Percentiles rank a stretch among this genome's conserved stretches.
These are phyloP conservation scores for Drosophila arawakana DNA, from an alignment of 1,140 invertebrate species.

Conservation along the genomic window DNA sequence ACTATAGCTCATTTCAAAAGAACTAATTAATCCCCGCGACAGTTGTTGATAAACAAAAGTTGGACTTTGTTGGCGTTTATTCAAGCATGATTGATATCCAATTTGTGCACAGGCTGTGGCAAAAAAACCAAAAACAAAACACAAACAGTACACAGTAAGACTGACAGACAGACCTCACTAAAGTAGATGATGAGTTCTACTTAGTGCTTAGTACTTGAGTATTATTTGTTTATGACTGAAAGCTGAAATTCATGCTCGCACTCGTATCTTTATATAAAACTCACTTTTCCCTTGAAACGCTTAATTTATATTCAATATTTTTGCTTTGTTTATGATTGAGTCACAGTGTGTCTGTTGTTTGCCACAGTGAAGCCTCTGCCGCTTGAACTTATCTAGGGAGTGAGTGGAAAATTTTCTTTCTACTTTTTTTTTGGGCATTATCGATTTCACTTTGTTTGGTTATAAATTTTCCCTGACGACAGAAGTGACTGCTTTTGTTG, in stretches of 20 bases:
- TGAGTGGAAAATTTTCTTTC: constrained; percentile 17
- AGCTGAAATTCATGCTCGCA: constrained; percentile 23
- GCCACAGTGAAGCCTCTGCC: constrained; percentile 3
- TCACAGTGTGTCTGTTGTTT: constrained; percentile 37
- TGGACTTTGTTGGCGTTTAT: constrained; percentile 29
- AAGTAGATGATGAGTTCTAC: constrained; percentile 4
- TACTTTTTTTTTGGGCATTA: constrained; percentile 6
- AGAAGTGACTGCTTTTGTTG: constrained; percentile 1
- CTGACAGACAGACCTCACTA: background rate
- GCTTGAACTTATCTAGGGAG: background rate
- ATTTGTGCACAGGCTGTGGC: constrained; percentile 25
- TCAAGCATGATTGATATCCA: constrained; percentile 32
- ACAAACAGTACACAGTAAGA: background rate
- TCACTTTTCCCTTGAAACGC: constrained; percentile 46
- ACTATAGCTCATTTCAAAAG: constrained; percentile 28
- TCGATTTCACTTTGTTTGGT: constrained; percentile 1
- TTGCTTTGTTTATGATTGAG: constrained; percentile 48
- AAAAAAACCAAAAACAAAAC: background rate
- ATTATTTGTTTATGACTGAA: constrained; percentile 30
- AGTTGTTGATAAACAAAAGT: constrained; percentile 49
- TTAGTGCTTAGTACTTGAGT: constrained; percentile 6
- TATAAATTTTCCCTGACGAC: constrained; percentile 32
- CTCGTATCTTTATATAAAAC: constrained; percentile 32
- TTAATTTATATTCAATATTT: constrained; percentile 45
- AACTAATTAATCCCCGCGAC: constrained; percentile 8